Conservation (phyloP, 2,113 vertebrate genomes). For the Daboia siamensis region DNA sequence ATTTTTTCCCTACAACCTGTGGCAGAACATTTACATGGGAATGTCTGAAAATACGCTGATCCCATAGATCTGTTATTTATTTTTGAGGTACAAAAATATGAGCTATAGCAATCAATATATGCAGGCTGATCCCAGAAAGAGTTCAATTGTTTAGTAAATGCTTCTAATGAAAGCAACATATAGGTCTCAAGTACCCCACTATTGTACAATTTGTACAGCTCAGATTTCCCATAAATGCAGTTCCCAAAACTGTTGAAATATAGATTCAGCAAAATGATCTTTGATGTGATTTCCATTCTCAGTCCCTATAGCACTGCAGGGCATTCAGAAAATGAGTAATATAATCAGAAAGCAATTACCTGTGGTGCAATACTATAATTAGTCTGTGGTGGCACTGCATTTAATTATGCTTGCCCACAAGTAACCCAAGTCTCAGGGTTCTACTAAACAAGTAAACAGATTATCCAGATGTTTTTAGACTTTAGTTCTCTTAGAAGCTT, state of each 20-base stretch:
- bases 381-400: background rate
- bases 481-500: no score
- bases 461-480: no score
- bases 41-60: slow-evolving; percentile 3
- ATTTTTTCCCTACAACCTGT: background rate
- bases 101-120: background rate
- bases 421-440: background rate
- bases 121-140: background rate
- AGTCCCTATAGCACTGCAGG: no score
- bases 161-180: background rate
- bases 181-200: background rate
- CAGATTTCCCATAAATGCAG: background rate
- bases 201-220: background rate
- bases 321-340: background rate
- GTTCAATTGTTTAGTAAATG: background rate
- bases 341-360: background rate
- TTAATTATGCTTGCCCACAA: background rate
- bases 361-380: background rate
- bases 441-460: background rate
- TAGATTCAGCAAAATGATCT: background rate
- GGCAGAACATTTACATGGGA: slow-evolving; percentile 14
- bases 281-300: background rate
- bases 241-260: background rate
- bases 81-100: background rate
- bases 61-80: background rate